These are phyloP conservation scores for Heliopora coerulea DNA, from an alignment of 92 coral and sea anemone genomes.

Conservation along the genomic window DNA sequence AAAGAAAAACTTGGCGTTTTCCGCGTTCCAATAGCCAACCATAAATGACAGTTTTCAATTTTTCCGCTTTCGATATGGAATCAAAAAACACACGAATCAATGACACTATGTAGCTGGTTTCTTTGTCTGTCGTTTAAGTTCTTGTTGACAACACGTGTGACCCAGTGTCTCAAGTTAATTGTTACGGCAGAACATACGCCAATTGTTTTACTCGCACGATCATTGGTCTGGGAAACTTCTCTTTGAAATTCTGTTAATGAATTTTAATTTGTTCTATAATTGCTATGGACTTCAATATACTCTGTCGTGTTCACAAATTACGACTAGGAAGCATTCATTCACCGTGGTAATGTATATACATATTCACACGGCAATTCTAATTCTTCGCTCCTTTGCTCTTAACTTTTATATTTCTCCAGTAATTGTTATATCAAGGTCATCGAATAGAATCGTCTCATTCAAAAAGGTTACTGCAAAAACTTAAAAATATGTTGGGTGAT, in stretches of 20 bases:
- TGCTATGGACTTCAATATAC: constrained; percentile 39
- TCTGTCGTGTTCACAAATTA: constrained; percentile 31
- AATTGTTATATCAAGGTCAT: constrained; percentile 20
- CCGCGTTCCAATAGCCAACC: not conserved
- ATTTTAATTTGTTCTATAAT: constrained; percentile 41
- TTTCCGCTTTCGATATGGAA: constrained; percentile 5
- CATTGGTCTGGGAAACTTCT: constrained; percentile 36
- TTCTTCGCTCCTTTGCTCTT: not conserved
- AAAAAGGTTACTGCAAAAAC: not conserved
- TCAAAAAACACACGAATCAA: not conserved
- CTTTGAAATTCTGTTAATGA: constrained; percentile 39
- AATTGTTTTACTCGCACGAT: constrained; percentile 25
- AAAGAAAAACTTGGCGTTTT: not conserved
- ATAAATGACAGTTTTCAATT: constrained; percentile 17
- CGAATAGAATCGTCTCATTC: not conserved
- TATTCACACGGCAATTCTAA: not conserved
- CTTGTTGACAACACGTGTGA: constrained; percentile 36
- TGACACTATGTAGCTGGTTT: constrained; percentile 28
- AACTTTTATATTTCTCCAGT: not conserved
- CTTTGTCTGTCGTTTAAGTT: constrained; percentile 23
- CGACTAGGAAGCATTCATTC: constrained; percentile 38
- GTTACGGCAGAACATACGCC: constrained; percentile 21
- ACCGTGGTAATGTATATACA: constrained; percentile 13
- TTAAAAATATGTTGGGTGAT: constrained; percentile 19
- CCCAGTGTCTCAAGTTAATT: constrained; percentile 35